Evolutionary conservation across 2,888 invertebrate species (phyloP).

Genomic region (Drosophila mayaguana): DNA sequence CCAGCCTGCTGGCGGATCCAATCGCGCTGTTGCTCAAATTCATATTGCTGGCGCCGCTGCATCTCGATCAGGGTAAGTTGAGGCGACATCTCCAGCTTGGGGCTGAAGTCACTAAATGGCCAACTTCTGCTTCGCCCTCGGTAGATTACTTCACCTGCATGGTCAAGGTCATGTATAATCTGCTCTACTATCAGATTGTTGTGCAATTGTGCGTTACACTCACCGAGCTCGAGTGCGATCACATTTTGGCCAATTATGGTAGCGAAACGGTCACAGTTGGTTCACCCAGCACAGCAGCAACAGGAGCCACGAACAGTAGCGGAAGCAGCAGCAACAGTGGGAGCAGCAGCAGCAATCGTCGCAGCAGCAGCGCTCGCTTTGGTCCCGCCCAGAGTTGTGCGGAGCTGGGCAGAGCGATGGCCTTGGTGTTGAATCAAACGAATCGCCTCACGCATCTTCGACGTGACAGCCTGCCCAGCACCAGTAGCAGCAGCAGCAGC

Average conservation of each 20-base stretch:
- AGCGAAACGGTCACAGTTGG: conserved; percentile 20
- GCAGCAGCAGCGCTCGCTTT: conserved; percentile 54
- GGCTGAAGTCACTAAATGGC: not conserved
- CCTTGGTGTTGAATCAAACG: conserved; percentile 83
- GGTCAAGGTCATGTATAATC: conserved; percentile 94
- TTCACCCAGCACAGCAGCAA: conserved; percentile 7
- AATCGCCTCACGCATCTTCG: conserved; percentile 82
- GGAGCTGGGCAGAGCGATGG: conserved; percentile 84
- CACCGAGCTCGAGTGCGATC: conserved; percentile 88
- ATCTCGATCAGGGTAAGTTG: conserved; percentile 92
- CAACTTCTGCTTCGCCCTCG: conserved; percentile 58
- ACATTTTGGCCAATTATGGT: conserved; percentile 84
- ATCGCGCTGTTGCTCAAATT: conserved; percentile 94
- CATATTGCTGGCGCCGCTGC: conserved; percentile 92
- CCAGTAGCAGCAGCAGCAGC: conserved; percentile 39
- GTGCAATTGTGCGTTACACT: conserved; percentile 91
- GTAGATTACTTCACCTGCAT: conserved; percentile 95
- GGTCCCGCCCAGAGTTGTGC: conserved; percentile 55
- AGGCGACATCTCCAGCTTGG: not conserved
- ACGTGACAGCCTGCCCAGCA: conserved; percentile 80
- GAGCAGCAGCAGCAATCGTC: conserved; percentile 42
- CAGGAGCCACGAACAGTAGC: not conserved
- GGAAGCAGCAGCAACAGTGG: conserved; percentile 27
- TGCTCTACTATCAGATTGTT: conserved; percentile 95
- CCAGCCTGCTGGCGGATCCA: conserved; percentile 94